These are phyloP conservation scores for Microtus richardsoni DNA, from an alignment of 2,113 vertebrate species.

Conservation along the genomic window DNA sequence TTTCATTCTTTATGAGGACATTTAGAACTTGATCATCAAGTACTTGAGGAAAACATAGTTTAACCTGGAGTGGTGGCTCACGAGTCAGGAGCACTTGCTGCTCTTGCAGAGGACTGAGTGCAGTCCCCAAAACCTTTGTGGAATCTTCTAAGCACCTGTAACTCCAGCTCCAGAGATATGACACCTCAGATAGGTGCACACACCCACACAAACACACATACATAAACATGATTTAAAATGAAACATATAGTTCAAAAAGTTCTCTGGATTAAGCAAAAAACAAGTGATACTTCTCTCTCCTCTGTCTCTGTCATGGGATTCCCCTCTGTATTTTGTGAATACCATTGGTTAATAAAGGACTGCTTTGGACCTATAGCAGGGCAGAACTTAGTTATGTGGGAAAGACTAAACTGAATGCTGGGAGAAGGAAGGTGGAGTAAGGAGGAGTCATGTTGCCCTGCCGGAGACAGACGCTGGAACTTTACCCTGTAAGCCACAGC, in stretches of 20 bases:
- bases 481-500: too few relatives aligned
- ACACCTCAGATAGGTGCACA: not conserved
- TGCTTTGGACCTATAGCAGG: too few relatives aligned
- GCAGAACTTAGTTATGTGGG: too few relatives aligned
- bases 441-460: too few relatives aligned
- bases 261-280: conserved; percentile 42
- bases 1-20: not conserved
- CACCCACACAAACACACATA: not conserved
- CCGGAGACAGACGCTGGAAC: too few relatives aligned
- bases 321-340: too few relatives aligned
- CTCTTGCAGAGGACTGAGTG: not conserved
- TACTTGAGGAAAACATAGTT: conserved; percentile 16
- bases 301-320: too few relatives aligned
- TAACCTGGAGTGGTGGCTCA: not conserved
- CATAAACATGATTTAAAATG: not conserved
- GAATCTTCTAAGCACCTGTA: not conserved
- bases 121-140: not conserved
- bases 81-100: not conserved
- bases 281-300: not conserved
- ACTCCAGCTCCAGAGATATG: not conserved
- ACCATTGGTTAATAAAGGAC: too few relatives aligned
- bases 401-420: too few relatives aligned
- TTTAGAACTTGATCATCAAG: not conserved
- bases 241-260: not conserved
- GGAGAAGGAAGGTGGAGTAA: too few relatives aligned